Evolutionary conservation across 2,888 invertebrate species (phyloP).

Genomic region (Allolobophora icterica): DNA sequence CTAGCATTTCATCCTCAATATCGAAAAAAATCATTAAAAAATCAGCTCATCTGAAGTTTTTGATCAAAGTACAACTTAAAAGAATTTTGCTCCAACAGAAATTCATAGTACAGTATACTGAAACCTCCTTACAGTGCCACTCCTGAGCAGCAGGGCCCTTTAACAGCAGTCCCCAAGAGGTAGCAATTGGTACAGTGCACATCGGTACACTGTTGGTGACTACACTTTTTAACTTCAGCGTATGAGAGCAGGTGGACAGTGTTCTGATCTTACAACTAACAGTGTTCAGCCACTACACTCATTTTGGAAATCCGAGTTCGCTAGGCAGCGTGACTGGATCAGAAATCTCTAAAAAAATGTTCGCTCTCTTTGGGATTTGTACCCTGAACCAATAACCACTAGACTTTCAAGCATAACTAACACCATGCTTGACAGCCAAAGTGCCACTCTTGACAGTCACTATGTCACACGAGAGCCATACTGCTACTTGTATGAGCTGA

Average conservation of each 20-base stretch:
- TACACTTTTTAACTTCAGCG: too few relatives aligned
- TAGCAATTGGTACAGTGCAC: neutral
- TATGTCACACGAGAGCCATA: too few relatives aligned
- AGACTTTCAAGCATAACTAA: too few relatives aligned
- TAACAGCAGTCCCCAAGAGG: neutral
- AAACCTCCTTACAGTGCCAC: neutral
- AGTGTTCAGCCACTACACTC: too few relatives aligned
- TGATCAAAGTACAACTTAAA: neutral
- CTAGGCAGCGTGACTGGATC: too few relatives aligned
- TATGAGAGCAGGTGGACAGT: neutral
- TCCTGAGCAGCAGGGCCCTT: neutral
- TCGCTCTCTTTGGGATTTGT: too few relatives aligned
- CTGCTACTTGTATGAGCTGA: too few relatives aligned
- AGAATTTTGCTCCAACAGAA: neutral
- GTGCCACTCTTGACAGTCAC: neutral
- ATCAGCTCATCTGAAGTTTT: neutral
- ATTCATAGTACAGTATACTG: neutral
- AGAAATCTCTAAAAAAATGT: too few relatives aligned
- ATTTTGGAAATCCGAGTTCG: too few relatives aligned
- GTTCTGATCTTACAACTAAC: neutral
- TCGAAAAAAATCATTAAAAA: neutral
- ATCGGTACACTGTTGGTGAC: too few relatives aligned
- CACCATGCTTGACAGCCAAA: too few relatives aligned
- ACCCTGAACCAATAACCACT: too few relatives aligned
- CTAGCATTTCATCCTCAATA: neutral